Conservation (phyloP, 2,113 vertebrate species). For the Colinus virginianus region DNA sequence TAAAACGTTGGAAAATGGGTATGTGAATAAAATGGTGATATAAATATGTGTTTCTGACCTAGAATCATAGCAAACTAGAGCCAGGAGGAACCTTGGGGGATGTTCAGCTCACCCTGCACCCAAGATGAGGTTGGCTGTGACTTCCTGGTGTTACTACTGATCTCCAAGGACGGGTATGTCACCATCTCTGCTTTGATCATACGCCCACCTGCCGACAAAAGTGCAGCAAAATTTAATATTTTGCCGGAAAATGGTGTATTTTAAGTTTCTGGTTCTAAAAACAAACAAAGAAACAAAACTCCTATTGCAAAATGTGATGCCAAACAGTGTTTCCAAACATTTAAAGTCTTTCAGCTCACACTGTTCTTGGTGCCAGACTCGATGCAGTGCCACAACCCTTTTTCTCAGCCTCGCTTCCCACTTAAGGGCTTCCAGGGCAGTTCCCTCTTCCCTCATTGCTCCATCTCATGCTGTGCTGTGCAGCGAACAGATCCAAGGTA, state of each 20-base stretch:
- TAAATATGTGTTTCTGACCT: background rate
- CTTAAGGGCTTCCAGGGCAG: background rate
- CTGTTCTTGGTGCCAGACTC: background rate
- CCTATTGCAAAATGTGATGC: background rate
- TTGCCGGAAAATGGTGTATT: background rate
- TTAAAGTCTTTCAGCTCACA: background rate
- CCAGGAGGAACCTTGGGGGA: background rate
- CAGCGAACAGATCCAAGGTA: background rate
- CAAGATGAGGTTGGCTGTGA: background rate
- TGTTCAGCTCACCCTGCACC: background rate
- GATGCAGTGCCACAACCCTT: too few species aligned
- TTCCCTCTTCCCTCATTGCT: background rate
- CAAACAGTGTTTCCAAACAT: background rate
- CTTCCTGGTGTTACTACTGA: background rate
- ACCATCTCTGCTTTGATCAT: rapidly evolving
- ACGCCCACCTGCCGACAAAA: background rate
- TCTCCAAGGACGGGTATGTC: background rate
- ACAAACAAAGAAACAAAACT: background rate
- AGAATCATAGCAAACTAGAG: background rate
- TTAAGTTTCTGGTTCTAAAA: background rate
- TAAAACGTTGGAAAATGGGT: background rate
- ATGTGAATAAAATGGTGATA: background rate
- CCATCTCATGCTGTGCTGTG: background rate
- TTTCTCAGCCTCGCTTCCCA: background rate
- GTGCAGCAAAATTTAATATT: background rate